Evolutionary conservation across 2,797 vertebrate genomes (phyloP), one percentile per base, ranked within the genome.

Genomic region (Eremophila alpestris): DNA sequence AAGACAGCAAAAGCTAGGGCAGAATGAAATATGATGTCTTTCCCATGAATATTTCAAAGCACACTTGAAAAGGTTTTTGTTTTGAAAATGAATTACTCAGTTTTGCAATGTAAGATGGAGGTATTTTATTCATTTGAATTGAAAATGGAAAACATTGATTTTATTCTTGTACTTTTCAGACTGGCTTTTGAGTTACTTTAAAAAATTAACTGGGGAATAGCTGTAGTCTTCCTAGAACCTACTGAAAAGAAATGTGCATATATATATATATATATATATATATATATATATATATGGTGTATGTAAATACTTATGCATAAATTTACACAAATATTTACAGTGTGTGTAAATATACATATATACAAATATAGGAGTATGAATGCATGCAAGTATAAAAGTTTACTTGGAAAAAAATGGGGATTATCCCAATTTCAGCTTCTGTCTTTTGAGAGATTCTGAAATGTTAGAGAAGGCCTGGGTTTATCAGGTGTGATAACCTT

Each of bases 81-180:
- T 95, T 87, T 36, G 30, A 78, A 89, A 95, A 95, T 60, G 2
- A 91, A 73, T 92, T 91, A 78, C 73, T 95, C 55, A 65, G 46
- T 55, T 93, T 85, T 81, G 24, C n/a, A 45, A 2, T 75, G 21
- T 41, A 55, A 87, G 75, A 91, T 10, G 40, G 20, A 55, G 10
- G 48, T 8, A 19, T 58, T 89, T 87, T 70, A 38, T 73, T 77
- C 13, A 64, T 86, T 88, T 69, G 22, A 18, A 32, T 52, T 69
- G 18, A 43, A 93, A 85, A 54, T 27, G 3, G 54, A 30, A 90
- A 83, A 7, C 4, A 41, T 64, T 86, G 16, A 24, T 76, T 84
- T 62, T 70, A 16, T 51, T 75, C 29, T 78, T 86, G 81, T 75
- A 26, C 5, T 60, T 77, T 89, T 41, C 38, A 46, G 40, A 21